Evolutionary conservation across 2,888 invertebrate genomes (phyloP).

Genomic region (Stenodera caucasica): DNA sequence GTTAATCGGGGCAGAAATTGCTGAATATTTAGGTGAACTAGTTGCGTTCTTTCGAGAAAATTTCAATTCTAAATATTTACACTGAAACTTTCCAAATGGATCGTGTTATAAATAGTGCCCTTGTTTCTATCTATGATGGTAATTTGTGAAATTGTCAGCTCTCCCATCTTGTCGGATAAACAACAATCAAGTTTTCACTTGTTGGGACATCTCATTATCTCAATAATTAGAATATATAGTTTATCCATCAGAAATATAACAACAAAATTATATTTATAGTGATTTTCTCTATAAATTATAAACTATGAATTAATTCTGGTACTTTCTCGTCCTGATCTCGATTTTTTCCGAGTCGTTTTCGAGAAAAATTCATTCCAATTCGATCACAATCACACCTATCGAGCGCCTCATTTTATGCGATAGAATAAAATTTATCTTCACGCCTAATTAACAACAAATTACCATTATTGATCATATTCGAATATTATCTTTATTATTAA

Average conservation of each 20-base stretch:
- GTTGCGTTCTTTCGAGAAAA: neutral
- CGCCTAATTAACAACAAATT: neutral
- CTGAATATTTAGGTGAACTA: conserved; percentile 1
- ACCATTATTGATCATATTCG: neutral
- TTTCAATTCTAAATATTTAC: neutral
- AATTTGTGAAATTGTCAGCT: neutral
- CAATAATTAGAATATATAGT: neutral
- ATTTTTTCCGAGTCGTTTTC: conserved; percentile 15
- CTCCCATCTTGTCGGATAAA: neutral
- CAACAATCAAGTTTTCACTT: neutral
- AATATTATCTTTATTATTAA: neutral
- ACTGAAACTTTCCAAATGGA: neutral
- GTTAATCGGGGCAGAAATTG: neutral
- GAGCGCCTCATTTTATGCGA: neutral
- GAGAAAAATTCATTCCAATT: neutral
- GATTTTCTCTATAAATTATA: conserved; percentile 20
- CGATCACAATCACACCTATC: neutral
- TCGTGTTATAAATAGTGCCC: neutral
- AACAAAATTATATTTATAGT: conserved; percentile 10
- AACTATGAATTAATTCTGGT: conserved; percentile 20
- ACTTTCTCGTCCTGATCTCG: conserved; percentile 23
- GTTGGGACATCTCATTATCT: too few species aligned
- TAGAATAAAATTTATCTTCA: conserved; percentile 7
- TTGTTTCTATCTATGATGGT: conserved; percentile 5
- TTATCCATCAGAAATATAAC: neutral